A percentile compares a stretch with the other conserved stretches of the same genome.
phyloP scores from a whole-genome alignment of 2,797 vertebrate genomes.

The Siniperca scherzeri region DNA sequence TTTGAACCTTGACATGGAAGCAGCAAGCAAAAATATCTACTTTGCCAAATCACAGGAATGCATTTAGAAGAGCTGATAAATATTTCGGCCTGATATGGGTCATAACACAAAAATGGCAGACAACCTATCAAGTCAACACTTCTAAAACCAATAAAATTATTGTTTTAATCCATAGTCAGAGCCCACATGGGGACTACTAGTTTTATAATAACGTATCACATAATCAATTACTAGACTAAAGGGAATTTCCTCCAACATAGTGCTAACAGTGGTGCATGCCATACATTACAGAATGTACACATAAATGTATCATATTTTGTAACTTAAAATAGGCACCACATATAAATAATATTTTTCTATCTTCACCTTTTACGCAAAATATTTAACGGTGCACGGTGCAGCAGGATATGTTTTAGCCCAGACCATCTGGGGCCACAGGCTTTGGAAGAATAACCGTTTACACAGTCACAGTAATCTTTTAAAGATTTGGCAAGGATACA shows the following conservation, averaged over 20 bases:
- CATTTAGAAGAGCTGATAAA: constrained; percentile 3
- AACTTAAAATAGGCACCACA: constrained; percentile 10
- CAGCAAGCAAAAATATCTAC: not conserved
- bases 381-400: not conserved
- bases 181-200: not conserved
- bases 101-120: not conserved
- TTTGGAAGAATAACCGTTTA: constrained; percentile 6
- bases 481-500: constrained; percentile 2
- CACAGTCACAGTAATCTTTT: not conserved
- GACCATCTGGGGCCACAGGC: constrained; percentile 26
- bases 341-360: not conserved
- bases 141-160: not conserved
- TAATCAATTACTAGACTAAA: not conserved
- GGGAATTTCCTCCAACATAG: not conserved
- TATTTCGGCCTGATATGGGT: not conserved
- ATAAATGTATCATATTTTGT: not conserved
- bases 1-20: not conserved
- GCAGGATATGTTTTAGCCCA: constrained; percentile 8
- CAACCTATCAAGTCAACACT: not conserved
- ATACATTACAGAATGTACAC: not conserved
- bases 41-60: not conserved
- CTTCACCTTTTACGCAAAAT: constrained; percentile 1
- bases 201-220: constrained; percentile 13
- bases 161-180: constrained; percentile 1
- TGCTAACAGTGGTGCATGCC: not conserved